Base-by-base conservation (phyloP, 53 echinoderm and acorn worm species). In the Echinarachnius parma region DNA sequence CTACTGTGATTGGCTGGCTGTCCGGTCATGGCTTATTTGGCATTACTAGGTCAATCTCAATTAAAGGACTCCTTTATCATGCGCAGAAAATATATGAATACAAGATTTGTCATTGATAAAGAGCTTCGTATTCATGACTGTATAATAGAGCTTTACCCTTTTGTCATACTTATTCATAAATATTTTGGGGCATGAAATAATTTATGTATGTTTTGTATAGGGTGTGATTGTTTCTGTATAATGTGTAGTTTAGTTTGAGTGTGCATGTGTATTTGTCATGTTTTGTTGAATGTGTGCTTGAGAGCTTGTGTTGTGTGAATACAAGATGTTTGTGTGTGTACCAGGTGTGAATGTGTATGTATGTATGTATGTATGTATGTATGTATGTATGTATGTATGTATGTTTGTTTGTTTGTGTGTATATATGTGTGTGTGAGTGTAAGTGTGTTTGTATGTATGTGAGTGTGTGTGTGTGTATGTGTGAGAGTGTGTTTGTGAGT, bases 1-100 rank as follows among this genome's bases (percentile, higher is more conserved):
- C 42, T 37, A 32, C 9, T n/a, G n/a, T n/a, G n/a, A n/a, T n/a
- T n/a, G 45, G 56, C 56, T 72, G 74, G 74, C 56, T 28, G 56
- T 18, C 35, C 35, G 37, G 28, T 42, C 74, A 56, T 72, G 55
- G 74, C 74, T 72, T 72, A 72, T 72, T 72, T 72, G 74, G 74
- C 74, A 72, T 56, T 72, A 72, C 74, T 72, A 56, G 74, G 74
- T 72, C 74, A 72, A 72, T 72, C 74, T 56, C 74, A n/a, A n/a
- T 72, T 22, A 5, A 5, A 37, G 57, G 23, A 27, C n/a, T n/a
- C n/a, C n/a, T n/a, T n/a, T 34, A 56, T 54, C 55, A 56, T 57
- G 56, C 39, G 74, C 37, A 36, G 56, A 72, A 36, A 8, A 9
- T 13, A 7, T 46, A 68, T 68, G 68, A 68, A 72, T n/a, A n/a